Evolutionary conservation across 2,888 invertebrate genomes (phyloP).

Genomic region (Apamea crenata): DNA sequence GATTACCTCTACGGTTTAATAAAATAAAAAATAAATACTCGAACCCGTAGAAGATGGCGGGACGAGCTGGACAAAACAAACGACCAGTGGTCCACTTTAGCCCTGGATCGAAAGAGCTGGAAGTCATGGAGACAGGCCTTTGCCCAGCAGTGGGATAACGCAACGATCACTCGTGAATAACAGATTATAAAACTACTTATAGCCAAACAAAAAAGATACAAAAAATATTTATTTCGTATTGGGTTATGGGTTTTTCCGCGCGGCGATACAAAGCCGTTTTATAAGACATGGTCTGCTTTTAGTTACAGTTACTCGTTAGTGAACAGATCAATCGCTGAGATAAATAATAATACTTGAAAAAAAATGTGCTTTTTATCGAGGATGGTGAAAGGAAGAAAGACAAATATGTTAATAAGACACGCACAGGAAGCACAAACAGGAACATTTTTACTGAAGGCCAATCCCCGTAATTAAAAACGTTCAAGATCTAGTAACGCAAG

Average conservation of each 20-base stretch:
- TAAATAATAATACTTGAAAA: neutral
- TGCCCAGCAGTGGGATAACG: too few relatives aligned
- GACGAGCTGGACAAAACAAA: too few relatives aligned
- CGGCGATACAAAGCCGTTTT: neutral
- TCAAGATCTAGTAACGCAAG: too few relatives aligned
- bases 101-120: too few relatives aligned
- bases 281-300: neutral
- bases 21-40: too few relatives aligned
- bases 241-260: constrained; percentile 5
- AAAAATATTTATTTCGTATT: neutral
- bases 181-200: neutral
- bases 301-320: constrained; percentile 12
- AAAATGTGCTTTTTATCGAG: neutral
- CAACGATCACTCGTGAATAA: neutral
- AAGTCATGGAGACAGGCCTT: too few relatives aligned
- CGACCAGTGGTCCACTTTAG: too few relatives aligned
- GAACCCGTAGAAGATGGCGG: too few relatives aligned
- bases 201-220: neutral
- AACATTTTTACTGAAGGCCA: too few relatives aligned
- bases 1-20: too few relatives aligned
- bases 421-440: too few relatives aligned
- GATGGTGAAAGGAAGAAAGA: neutral
- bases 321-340: neutral
- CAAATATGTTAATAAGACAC: neutral
- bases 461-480: too few relatives aligned